Base-by-base conservation (phyloP, 2,888 invertebrate species). In the Ectemnius continuus region DNA sequence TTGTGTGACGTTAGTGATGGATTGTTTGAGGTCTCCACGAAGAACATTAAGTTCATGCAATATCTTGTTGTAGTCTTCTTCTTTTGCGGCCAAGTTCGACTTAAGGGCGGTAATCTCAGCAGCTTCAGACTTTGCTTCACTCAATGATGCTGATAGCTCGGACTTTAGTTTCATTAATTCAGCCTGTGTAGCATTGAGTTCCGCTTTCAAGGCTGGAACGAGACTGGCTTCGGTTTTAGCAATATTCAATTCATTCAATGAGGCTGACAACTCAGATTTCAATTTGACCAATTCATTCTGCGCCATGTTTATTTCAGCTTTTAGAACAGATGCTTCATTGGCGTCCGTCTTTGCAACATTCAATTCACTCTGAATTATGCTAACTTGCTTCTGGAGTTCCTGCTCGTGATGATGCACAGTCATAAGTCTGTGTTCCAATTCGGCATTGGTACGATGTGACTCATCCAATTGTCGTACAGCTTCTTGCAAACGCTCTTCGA, bases 391-490 rank as follows among this genome's bases (percentile, higher is more conserved):
- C 20, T 93, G 93, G 61, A 94, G 87, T 62, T 94, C 94, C 77
- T 93, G 93, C 84, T 93, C 93, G 80, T 93, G 92, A 84, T 88
- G 92, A 87, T 93, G 93, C 61, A 92, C 90, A 59, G 91, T 87
- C 71, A 89, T 88, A 6, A 91, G 80, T 80, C 93, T 92, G 81
- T 92, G 92, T 79, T 94, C 94, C 75, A 93, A 83, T 67, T 94
- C 93, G 46, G 88, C 88, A 84, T 90, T 92, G 5, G 91, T 91
- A 68, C 92, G 92, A 78, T 91, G 92, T 13, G 93, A 91, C 78
- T 94, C 94, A 93, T 92, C 93, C 75, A 93, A 91, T 87, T 93
- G 93, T 81, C 93, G 91, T 78, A 91, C 91, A 73, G 93, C 90
- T 56, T 93, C 93, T 72, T 91, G 91, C 61, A 92, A 91, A 78